These are phyloP conservation scores for Tragulus kanchil DNA, from an alignment of 2,113 vertebrate genomes.

Conservation along the genomic window DNA sequence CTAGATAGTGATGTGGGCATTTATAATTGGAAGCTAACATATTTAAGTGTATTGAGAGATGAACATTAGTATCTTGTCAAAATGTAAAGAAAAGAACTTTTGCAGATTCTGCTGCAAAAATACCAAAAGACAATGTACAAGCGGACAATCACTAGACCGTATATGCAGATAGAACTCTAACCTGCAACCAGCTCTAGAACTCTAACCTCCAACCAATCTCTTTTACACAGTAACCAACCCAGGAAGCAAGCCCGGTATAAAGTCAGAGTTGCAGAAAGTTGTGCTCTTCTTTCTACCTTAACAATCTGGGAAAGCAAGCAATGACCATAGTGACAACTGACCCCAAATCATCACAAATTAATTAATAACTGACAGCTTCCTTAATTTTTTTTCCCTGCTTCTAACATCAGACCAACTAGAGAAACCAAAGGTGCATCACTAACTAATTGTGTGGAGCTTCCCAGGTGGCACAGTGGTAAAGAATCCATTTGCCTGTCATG, in stretches of 20 bases:
- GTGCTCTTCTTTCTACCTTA: neutral
- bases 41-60: neutral
- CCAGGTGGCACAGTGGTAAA: neutral
- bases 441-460: neutral
- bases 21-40: neutral
- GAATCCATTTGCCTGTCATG: accelerated
- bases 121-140: neutral
- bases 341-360: neutral
- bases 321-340: neutral
- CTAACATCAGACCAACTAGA: neutral
- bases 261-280: neutral
- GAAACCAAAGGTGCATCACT: neutral
- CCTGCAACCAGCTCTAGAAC: neutral
- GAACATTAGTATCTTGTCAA: neutral
- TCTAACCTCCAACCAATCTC: neutral
- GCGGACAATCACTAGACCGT: neutral
- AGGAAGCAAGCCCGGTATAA: neutral
- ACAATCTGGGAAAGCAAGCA: neutral
- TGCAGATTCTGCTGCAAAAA: neutral
- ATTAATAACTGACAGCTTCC: neutral
- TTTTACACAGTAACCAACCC: neutral
- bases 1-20: neutral
- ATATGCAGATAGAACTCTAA: neutral
- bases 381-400: neutral
- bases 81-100: neutral